Conservation (phyloP, 2,113 vertebrate species). For the Lonchura striata region DNA sequence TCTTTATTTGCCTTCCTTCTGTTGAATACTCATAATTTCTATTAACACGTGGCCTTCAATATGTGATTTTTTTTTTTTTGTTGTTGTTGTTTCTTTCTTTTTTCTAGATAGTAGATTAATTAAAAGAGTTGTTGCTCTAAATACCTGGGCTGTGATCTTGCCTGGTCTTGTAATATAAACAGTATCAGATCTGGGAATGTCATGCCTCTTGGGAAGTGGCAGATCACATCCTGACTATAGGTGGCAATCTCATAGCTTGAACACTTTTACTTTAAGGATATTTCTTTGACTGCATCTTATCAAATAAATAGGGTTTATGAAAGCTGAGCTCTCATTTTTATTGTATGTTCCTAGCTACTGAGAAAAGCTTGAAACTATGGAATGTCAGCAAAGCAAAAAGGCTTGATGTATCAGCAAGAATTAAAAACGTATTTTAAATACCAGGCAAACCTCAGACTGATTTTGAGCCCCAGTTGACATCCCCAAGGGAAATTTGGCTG, state of each 20-base stretch:
- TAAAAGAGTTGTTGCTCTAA: background rate
- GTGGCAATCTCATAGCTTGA: background rate
- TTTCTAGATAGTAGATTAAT: background rate
- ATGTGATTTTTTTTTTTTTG: background rate
- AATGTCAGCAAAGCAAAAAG: constrained; percentile 4
- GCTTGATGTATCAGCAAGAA: constrained; percentile 13
- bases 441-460: background rate
- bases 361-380: background rate
- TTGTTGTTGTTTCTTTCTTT: background rate
- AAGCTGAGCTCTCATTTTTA: background rate
- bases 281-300: background rate
- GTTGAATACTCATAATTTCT: background rate
- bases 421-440: constrained; percentile 15
- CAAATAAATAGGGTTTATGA: background rate
- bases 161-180: background rate
- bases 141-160: background rate
- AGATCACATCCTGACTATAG: background rate
- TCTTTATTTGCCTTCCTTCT: background rate
- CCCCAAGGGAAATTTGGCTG: background rate
- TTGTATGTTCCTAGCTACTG: background rate
- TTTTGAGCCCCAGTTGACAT: background rate
- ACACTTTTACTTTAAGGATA: background rate
- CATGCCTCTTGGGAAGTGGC: background rate
- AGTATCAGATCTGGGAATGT: background rate
- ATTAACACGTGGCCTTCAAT: background rate